These are phyloP conservation scores for Notechis scutatus DNA, from an alignment of 2,113 vertebrate genomes.

Conservation along the genomic window DNA sequence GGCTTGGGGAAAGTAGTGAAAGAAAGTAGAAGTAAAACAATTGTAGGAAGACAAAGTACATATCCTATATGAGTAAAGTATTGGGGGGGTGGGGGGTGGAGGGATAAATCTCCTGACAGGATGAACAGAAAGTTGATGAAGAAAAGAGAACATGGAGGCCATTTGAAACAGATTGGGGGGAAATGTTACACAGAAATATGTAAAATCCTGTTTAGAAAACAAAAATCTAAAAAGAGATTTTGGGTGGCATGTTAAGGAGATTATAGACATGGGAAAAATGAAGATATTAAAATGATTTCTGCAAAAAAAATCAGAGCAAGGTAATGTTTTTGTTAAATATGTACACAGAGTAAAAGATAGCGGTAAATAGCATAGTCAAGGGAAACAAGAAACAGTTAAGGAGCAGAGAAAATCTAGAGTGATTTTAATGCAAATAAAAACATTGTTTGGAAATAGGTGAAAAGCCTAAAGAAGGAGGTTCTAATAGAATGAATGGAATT, in stretches of 20 bases:
- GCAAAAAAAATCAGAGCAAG: neutral
- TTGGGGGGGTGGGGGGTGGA: neutral
- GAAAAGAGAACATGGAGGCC: neutral
- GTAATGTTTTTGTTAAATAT: neutral
- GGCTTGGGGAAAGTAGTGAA: neutral
- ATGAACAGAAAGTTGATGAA: neutral
- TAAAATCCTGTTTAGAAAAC: neutral
- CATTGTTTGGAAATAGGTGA: neutral
- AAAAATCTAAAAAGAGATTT: neutral
- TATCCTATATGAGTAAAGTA: neutral
- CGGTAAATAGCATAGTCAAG: neutral
- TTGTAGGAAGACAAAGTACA: neutral
- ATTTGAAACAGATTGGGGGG: neutral
- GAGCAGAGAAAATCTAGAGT: neutral
- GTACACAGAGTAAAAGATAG: neutral
- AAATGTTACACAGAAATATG: neutral
- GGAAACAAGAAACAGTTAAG: neutral
- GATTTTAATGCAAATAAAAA: neutral
- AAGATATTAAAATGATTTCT: neutral
- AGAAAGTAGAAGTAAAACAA: neutral
- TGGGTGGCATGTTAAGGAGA: neutral
- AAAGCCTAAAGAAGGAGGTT: neutral
- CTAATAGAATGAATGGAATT: neutral
- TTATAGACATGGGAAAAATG: neutral
- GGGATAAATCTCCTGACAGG: neutral